phyloP scores from a whole-genome alignment of 2,797 vertebrate genomes.

The Acanthopagrus latus region DNA sequence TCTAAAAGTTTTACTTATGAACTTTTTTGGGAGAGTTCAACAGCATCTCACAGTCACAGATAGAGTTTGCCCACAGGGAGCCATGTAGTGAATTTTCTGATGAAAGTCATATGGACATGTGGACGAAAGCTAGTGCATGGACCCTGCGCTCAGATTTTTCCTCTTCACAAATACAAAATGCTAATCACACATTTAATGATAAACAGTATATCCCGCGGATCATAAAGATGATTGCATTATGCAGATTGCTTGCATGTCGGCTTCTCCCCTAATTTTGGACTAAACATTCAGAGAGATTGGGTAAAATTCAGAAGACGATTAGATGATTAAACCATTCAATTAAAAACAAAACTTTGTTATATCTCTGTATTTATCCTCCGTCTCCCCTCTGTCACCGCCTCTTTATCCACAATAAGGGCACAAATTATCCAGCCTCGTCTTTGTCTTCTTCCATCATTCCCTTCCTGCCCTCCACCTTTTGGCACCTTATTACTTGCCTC shows the following conservation, averaged over 20 bases:
- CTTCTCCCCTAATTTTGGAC: neutral
- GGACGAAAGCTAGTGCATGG: neutral
- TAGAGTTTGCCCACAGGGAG: no score
- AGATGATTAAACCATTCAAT: neutral
- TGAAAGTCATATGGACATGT: neutral
- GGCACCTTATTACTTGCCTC: slow-evolving; percentile 33
- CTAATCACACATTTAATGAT: neutral
- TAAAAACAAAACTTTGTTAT: neutral
- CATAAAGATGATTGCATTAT: neutral
- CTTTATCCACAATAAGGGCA: slow-evolving; percentile 22
- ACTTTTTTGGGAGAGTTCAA: no score
- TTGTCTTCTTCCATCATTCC: slow-evolving; percentile 27
- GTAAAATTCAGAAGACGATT: neutral
- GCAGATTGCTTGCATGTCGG: neutral
- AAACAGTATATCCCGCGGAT: neutral
- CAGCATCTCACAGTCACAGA: no score
- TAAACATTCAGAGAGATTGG: neutral
- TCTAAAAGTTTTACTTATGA: no score
- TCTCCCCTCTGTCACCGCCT: neutral
- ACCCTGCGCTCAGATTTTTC: no score
- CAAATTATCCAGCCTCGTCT: slow-evolving; percentile 27
- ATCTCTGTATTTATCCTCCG: neutral
- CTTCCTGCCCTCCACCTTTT: slow-evolving; percentile 48
- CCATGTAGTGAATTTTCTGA: neutral
- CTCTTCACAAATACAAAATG: neutral